These are phyloP conservation scores for Anarrhichthys ocellatus DNA, from an alignment of 2,113 vertebrate species.

Conservation along the genomic window DNA sequence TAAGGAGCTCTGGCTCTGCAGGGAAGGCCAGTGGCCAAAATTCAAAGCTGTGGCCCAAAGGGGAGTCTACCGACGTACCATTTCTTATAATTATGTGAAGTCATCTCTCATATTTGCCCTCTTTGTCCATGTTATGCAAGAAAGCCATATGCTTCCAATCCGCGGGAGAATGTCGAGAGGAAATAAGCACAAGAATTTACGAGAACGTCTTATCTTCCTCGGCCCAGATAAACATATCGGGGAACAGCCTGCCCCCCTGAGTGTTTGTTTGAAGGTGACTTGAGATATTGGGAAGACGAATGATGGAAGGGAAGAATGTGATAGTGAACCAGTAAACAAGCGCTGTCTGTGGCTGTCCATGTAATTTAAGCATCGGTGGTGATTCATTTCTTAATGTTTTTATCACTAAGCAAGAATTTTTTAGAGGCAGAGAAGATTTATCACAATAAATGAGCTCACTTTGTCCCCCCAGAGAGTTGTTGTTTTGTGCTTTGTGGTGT, in stretches of 20 bases:
- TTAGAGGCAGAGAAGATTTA: neutral
- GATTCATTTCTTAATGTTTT: slow-evolving; percentile 21
- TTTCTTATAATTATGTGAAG: slow-evolving; percentile 54
- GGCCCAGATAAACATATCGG: slow-evolving; percentile 58
- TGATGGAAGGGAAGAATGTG: slow-evolving; percentile 24
- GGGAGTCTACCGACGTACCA: slow-evolving; percentile 8
- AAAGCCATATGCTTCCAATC: slow-evolving; percentile 71
- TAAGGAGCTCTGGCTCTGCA: slow-evolving; percentile 36
- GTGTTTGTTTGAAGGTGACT: slow-evolving; percentile 58
- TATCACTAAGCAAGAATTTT: slow-evolving; percentile 9
- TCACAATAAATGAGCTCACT: neutral
- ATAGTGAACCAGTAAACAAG: slow-evolving; percentile 35
- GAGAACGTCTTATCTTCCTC: slow-evolving; percentile 57
- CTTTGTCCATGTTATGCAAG: slow-evolving; percentile 63
- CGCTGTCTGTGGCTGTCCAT: neutral
- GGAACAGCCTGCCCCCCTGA: slow-evolving; percentile 17
- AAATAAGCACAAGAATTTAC: slow-evolving; percentile 48
- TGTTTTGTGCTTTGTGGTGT: neutral
- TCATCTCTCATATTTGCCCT: slow-evolving; percentile 45
- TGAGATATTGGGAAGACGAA: slow-evolving; percentile 31
- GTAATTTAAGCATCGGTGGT: neutral
- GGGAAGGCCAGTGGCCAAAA: slow-evolving; percentile 22
- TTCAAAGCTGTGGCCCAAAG: slow-evolving; percentile 33
- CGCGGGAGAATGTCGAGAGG: slow-evolving; percentile 13
- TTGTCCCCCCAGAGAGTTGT: neutral